These are phyloP conservation scores for Mya arenaria DNA, from an alignment of 1,140 invertebrate species.

Conservation along the genomic window DNA sequence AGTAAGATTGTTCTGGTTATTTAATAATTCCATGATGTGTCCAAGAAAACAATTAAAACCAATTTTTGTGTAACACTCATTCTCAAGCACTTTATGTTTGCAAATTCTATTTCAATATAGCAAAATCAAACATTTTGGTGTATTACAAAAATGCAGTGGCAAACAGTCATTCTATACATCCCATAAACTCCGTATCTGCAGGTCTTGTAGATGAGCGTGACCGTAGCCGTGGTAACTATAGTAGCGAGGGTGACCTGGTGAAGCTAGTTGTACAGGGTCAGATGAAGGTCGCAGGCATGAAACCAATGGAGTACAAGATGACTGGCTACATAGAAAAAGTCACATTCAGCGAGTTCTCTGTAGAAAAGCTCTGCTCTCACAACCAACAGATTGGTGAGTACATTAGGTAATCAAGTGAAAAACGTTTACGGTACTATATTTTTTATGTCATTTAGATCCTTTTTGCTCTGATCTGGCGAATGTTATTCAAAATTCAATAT, in stretches of 20 bases:
- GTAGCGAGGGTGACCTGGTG: constrained; percentile 39
- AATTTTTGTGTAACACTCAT: too few relatives aligned
- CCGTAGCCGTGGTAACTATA: background rate
- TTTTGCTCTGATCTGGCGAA: too few relatives aligned
- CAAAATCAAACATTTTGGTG: too few relatives aligned
- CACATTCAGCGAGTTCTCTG: background rate
- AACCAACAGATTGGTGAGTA: constrained; percentile 8
- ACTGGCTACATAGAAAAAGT: constrained; percentile 26
- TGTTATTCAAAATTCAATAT: too few relatives aligned
- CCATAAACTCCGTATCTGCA: background rate
- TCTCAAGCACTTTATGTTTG: too few relatives aligned
- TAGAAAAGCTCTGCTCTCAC: constrained; percentile 20
- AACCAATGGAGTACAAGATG: background rate
- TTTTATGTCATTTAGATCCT: too few relatives aligned
- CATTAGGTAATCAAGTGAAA: too few relatives aligned
- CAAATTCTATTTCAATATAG: too few relatives aligned
- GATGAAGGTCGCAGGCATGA: background rate
- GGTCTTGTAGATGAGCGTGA: constrained; percentile 22
- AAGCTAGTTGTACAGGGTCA: background rate
- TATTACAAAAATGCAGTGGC: background rate
- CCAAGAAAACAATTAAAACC: too few relatives aligned
- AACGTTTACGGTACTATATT: too few relatives aligned
- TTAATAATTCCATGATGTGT: too few relatives aligned
- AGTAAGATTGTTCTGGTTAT: too few relatives aligned
- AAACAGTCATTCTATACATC: background rate